A percentile compares a stretch with the other conserved stretches of the same genome.
These are phyloP conservation scores for Apoderus coryli DNA, from an alignment of 2,888 invertebrate species.

Conservation along the genomic window DNA sequence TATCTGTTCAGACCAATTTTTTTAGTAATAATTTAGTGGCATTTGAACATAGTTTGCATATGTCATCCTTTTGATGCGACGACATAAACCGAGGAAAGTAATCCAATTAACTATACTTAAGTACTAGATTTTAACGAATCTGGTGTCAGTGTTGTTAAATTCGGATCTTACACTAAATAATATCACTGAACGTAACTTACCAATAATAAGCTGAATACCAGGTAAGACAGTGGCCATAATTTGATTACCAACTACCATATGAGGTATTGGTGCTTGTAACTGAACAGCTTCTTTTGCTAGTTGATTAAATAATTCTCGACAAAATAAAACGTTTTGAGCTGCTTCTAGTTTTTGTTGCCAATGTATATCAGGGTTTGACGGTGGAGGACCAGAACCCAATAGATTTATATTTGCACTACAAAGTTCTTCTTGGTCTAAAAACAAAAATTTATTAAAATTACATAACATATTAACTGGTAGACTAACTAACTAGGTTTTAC, in stretches of 20 bases:
- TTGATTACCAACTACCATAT: conserved; percentile 94
- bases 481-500: too few relatives aligned
- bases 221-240: conserved; percentile 90
- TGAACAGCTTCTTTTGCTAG: conserved; percentile 91
- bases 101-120: too few relatives aligned
- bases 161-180: too few relatives aligned
- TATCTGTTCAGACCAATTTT: too few relatives aligned
- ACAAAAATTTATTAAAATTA: conserved; percentile 14
- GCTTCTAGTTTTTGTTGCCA: conserved; percentile 97
- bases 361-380: conserved; percentile 60
- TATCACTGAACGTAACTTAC: conserved; percentile 2
- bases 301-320: conserved; percentile 90
- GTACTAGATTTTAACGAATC: too few relatives aligned
- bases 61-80: too few relatives aligned
- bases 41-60: too few relatives aligned
- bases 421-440: conserved; percentile 73
- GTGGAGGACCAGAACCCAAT: conserved; percentile 58
- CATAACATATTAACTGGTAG: too few relatives aligned
- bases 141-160: too few relatives aligned
- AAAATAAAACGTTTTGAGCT: conserved; percentile 93
- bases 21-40: too few relatives aligned
- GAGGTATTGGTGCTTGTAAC: conserved; percentile 82
- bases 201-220: conserved; percentile 68
- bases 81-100: too few relatives aligned
- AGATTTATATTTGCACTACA: conserved; percentile 72